Evolutionary conservation across 1,140 invertebrate species (phyloP).

Genomic region (Pogonognathellus flavescens): DNA sequence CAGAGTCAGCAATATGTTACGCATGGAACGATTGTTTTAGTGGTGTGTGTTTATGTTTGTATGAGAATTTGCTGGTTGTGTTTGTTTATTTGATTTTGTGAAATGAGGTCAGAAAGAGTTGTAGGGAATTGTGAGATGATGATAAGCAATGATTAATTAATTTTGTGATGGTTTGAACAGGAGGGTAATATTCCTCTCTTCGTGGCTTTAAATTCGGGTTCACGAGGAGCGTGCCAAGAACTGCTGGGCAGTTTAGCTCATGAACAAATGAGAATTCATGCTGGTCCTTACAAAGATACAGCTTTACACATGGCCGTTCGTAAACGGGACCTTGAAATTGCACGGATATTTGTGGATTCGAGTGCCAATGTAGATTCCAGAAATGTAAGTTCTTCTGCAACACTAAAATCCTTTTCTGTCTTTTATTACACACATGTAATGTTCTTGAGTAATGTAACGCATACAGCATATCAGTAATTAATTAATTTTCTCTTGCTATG

Average conservation of each 20-base stretch:
- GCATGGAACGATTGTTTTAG: too few species aligned
- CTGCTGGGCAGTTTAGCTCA: slow-evolving; percentile 81
- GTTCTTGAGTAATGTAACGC: too few species aligned
- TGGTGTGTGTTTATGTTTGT: too few species aligned
- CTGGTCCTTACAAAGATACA: slow-evolving; percentile 79
- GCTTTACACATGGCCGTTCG: slow-evolving; percentile 92
- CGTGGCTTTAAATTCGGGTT: slow-evolving; percentile 91
- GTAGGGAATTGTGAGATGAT: too few species aligned
- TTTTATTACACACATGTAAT: too few species aligned
- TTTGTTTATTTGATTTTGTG: too few species aligned
- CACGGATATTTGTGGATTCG: slow-evolving; percentile 90
- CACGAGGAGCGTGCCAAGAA: slow-evolving; percentile 92
- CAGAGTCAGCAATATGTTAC: too few species aligned
- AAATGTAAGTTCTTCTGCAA: slow-evolving; percentile 78
- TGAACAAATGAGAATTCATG: slow-evolving; percentile 84
- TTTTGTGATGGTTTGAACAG: slow-evolving; percentile 68
- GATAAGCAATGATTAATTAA: not conserved
- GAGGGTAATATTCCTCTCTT: slow-evolving; percentile 95
- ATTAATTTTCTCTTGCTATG: too few species aligned
- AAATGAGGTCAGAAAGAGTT: too few species aligned
- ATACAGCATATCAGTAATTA: too few species aligned
- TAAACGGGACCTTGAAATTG: slow-evolving; percentile 90
- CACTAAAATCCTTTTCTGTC: too few species aligned
- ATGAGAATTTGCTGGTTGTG: too few species aligned
- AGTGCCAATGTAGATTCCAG: slow-evolving; percentile 91